These are phyloP conservation scores for Ahaetulla prasina DNA, from an alignment of 2,113 vertebrate genomes.

Conservation along the genomic window DNA sequence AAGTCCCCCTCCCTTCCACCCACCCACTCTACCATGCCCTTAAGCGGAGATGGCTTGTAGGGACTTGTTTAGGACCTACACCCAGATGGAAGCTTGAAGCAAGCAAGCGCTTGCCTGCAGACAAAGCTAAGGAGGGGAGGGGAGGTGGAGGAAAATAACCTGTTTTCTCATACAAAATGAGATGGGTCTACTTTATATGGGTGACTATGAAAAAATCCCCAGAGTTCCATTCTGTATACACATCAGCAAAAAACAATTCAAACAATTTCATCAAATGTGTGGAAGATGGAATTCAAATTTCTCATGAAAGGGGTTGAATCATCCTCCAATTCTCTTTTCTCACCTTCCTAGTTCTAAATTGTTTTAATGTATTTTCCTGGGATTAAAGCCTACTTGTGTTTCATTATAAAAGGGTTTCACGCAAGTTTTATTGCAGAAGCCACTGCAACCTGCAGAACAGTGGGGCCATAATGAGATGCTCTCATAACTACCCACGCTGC, in stretches of 20 bases:
- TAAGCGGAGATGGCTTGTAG: not conserved
- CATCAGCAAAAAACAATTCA: not conserved
- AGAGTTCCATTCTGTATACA: not conserved
- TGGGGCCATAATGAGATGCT: not conserved
- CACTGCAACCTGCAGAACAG: not conserved
- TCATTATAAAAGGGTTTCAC: not conserved
- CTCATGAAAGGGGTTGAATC: not conserved
- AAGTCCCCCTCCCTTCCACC: not conserved
- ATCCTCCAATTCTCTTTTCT: not conserved
- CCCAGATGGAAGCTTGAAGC: not conserved
- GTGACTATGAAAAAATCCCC: not conserved
- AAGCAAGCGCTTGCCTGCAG: not conserved
- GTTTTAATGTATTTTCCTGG: not conserved
- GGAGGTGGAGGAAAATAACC: too few species aligned
- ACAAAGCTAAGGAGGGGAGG: not conserved
- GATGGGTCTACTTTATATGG: too few species aligned
- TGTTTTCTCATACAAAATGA: not conserved
- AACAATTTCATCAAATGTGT: not conserved
- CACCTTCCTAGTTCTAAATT: not conserved
- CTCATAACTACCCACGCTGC: not conserved
- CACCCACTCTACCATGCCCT: not conserved
- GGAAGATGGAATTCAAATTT: not conserved
- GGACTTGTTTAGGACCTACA: not conserved
- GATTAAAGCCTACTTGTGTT: not conserved
- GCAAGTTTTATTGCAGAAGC: not conserved